Evolutionary conservation across 2,113 vertebrate genomes (phyloP).

Genomic region (Lycocorax pyrrhopterus): DNA sequence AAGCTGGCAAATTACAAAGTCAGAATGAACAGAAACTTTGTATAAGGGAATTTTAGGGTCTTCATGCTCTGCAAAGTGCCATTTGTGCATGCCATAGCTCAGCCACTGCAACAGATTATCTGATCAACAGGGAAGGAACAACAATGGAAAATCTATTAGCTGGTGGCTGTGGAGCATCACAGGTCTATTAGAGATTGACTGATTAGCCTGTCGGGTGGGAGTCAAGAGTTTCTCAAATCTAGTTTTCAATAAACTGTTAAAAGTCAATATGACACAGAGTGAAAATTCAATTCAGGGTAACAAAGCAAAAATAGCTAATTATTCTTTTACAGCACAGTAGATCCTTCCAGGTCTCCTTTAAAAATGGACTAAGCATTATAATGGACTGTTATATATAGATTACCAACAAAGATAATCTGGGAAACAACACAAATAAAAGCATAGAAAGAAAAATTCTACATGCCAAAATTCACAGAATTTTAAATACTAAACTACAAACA

Average conservation of each 20-base stretch:
- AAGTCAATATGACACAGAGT: constrained; percentile 60
- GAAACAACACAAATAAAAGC: not conserved
- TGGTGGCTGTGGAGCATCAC: constrained; percentile 34
- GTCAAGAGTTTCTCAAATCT: constrained; percentile 52
- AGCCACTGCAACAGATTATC: not conserved
- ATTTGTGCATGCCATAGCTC: not conserved
- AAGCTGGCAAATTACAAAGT: not conserved
- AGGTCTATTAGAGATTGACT: constrained; percentile 63
- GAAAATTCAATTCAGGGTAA: constrained; percentile 67
- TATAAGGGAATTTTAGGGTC: not conserved
- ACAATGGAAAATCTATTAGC: constrained; percentile 43
- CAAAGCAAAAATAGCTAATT: constrained; percentile 59
- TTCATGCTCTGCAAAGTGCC: not conserved
- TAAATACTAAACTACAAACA: not conserved
- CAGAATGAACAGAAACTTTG: not conserved
- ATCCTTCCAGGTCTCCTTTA: constrained; percentile 24
- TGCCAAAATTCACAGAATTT: not conserved
- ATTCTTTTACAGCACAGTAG: constrained; percentile 47
- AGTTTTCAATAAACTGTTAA: constrained; percentile 63
- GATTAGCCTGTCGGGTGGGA: constrained; percentile 30
- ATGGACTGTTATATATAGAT: not conserved
- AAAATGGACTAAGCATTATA: not conserved
- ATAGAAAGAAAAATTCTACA: not conserved
- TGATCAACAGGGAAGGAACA: constrained; percentile 22
- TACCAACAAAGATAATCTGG: not conserved